Evolutionary conservation across 2,888 invertebrate species (phyloP).

Genomic region (Platycnemis pennipes): DNA sequence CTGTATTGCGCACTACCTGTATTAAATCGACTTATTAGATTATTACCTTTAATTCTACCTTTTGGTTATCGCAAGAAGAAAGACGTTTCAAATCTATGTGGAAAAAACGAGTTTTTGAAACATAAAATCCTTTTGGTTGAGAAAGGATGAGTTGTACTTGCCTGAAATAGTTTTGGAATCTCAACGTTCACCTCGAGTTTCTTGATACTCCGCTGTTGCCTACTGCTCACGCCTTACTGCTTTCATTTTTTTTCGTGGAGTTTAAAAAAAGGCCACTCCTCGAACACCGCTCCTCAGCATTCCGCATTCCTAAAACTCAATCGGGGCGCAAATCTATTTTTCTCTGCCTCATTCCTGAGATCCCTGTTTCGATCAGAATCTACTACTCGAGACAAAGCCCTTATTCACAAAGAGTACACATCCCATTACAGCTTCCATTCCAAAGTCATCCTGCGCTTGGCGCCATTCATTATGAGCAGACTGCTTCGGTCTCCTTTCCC

Average conservation of each 20-base stretch:
- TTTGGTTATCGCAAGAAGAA: too few relatives aligned
- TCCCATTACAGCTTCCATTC: neutral
- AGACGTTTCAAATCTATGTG: too few relatives aligned
- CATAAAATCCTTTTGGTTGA: neutral
- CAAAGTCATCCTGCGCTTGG: neutral
- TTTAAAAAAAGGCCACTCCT: neutral
- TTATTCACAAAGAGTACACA: neutral
- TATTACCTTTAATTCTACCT: too few relatives aligned
- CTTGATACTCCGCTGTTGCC: neutral
- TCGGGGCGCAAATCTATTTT: constrained; percentile 22
- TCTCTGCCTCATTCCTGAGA: constrained; percentile 35
- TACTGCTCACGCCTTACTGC: neutral
- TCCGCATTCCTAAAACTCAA: constrained; percentile 25
- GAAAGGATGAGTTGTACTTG: neutral
- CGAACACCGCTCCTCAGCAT: neutral
- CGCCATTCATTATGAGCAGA: neutral
- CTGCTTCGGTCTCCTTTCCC: neutral
- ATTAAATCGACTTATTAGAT: too few relatives aligned
- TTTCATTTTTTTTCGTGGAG: neutral
- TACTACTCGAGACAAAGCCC: neutral
- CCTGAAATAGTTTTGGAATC: too few relatives aligned
- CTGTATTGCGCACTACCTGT: too few relatives aligned
- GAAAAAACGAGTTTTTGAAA: neutral
- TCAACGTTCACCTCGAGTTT: neutral
- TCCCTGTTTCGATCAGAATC: constrained; percentile 4